phyloP scores from a whole-genome alignment of 2,113 vertebrate genomes.

The Meleagris gallopavo region DNA sequence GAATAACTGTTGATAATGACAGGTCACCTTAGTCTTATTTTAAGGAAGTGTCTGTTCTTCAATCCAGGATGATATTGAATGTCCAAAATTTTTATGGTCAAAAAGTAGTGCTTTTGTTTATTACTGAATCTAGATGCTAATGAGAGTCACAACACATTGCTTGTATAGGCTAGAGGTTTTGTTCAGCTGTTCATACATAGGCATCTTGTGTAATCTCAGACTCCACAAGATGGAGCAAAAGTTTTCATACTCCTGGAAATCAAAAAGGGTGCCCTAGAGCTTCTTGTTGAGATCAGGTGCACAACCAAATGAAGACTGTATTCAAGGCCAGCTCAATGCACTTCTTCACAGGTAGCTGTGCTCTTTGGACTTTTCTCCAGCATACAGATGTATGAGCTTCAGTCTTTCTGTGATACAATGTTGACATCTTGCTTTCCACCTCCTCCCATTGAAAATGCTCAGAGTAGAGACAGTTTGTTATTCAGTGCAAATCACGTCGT shows the following conservation, averaged over 20 bases:
- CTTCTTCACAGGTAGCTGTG: neutral
- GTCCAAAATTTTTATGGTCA: neutral
- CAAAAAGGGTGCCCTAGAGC: neutral
- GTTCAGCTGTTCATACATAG: neutral
- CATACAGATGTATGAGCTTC: neutral
- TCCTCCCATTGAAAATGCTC: neutral
- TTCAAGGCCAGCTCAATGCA: neutral
- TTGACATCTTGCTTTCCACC: neutral
- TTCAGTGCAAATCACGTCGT: neutral
- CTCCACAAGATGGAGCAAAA: neutral
- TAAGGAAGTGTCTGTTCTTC: neutral
- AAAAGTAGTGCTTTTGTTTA: neutral
- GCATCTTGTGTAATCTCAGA: neutral
- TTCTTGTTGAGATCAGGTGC: neutral
- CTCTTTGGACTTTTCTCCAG: neutral
- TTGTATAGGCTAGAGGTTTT: neutral
- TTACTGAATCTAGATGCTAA: neutral
- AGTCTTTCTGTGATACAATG: neutral
- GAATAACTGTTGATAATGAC: neutral
- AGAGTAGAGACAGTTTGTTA: neutral
- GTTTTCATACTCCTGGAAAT: neutral
- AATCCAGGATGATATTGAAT: neutral
- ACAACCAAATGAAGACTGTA: neutral
- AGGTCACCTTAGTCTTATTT: neutral
- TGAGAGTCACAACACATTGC: accelerated